phyloP scores from a whole-genome alignment of 2,113 vertebrate genomes.

The Peromyscus leucopus region DNA sequence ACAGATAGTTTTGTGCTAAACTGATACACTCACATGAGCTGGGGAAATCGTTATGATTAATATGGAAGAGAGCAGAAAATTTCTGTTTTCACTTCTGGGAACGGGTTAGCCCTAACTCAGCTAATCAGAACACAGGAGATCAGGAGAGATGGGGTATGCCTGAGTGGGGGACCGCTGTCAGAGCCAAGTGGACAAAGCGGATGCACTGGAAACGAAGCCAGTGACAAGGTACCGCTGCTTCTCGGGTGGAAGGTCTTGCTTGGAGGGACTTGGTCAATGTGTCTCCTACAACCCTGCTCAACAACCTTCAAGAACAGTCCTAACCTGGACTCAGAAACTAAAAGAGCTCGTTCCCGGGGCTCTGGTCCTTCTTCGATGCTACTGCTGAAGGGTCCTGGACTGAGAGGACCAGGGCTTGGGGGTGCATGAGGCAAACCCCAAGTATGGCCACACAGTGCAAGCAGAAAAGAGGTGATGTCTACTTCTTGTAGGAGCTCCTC shows the following conservation, averaged over 20 bases:
- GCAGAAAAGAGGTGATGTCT: slow-evolving; percentile 95
- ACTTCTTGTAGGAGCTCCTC: slow-evolving; percentile 98
- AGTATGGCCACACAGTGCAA: slow-evolving; percentile 95
- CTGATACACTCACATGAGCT: neutral
- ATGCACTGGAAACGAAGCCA: neutral
- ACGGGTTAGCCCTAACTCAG: neutral
- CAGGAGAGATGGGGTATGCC: neutral
- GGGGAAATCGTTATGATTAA: neutral
- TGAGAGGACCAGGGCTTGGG: slow-evolving; percentile 79
- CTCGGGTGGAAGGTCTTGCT: neutral
- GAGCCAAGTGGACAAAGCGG: neutral
- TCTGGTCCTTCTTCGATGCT: slow-evolving; percentile 90
- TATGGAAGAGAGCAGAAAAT: neutral
- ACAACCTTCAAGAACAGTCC: slow-evolving; percentile 3
- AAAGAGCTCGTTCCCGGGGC: slow-evolving; percentile 81
- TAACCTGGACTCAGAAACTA: slow-evolving; percentile 91
- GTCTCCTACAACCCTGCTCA: neutral
- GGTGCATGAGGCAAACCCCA: slow-evolving; percentile 84
- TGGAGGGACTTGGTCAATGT: neutral
- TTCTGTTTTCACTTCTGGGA: neutral
- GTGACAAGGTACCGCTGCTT: neutral
- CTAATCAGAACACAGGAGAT: neutral
- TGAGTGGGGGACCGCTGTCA: neutral
- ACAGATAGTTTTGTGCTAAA: neutral
- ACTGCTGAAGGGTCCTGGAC: slow-evolving; percentile 83